Evolutionary conservation across 2,797 vertebrate species (phyloP).

Genomic region (Anguilla anguilla): DNA sequence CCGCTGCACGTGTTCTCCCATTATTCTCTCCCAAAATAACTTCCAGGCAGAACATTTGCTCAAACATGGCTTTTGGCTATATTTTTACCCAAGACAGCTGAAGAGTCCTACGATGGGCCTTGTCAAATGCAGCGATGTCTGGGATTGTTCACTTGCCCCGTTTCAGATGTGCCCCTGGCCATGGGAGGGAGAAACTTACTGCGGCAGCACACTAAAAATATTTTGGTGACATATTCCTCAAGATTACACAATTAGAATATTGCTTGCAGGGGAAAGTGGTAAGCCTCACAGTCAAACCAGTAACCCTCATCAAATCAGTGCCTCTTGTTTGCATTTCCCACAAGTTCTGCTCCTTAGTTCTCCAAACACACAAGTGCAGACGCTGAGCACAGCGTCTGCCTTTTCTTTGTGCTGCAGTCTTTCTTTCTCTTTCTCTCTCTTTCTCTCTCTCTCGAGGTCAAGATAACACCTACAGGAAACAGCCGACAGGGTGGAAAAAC

Average conservation of each 20-base stretch:
- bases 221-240: background rate
- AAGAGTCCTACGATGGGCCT: slow-evolving; percentile 5
- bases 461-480: slow-evolving; percentile 19
- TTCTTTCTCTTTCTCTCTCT: background rate
- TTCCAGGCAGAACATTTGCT: background rate
- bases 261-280: background rate
- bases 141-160: slow-evolving; percentile 14
- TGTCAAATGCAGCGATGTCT: background rate
- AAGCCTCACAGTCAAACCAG: background rate
- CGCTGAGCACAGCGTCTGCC: slow-evolving; percentile 4
- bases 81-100: slow-evolving; percentile 6
- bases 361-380: slow-evolving; percentile 1
- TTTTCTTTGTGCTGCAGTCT: slow-evolving; percentile 16
- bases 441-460: background rate
- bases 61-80: background rate
- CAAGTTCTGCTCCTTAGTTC: background rate
- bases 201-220: background rate
- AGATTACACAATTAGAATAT: background rate
- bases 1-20: background rate
- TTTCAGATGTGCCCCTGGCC: background rate
- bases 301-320: background rate
- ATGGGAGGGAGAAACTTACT: background rate
- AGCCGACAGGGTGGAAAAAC: slow-evolving; percentile 3
- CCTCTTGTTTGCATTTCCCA: slow-evolving; percentile 17
- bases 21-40: background rate